These are phyloP conservation scores for Bombus impatiens DNA, from an alignment of 1,140 invertebrate genomes.

Conservation along the genomic window DNA sequence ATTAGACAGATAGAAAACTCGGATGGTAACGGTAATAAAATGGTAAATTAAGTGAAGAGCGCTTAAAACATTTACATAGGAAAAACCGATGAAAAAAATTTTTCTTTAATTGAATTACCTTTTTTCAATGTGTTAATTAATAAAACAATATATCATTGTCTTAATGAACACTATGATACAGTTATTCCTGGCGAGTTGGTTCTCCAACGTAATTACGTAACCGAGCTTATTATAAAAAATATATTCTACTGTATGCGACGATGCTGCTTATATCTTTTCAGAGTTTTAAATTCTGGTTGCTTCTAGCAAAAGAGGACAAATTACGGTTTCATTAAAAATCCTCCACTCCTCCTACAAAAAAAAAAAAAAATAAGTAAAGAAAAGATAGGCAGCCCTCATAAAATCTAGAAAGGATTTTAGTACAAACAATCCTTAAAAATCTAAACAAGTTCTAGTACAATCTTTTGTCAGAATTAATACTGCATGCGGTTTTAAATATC, in stretches of 20 bases:
- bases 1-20: too few species aligned
- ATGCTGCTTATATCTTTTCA: background rate
- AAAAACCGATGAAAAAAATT: background rate
- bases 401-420: background rate
- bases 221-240: slow-evolving; percentile 19
- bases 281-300: background rate
- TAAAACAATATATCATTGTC: too few species aligned
- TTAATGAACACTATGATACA: slow-evolving; percentile 14
- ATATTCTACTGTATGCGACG: background rate
- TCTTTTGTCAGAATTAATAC: background rate
- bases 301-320: background rate
- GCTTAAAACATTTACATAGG: background rate
- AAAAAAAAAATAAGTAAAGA: background rate
- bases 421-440: background rate
- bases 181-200: background rate
- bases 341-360: background rate
- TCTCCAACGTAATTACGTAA: slow-evolving; percentile 24
- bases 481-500: background rate
- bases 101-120: background rate
- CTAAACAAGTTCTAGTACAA: background rate
- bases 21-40: background rate
- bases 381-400: too few species aligned
- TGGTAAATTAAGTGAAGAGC: background rate
- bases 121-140: background rate
- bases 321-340: background rate